Evolutionary conservation across 2,888 invertebrate genomes (phyloP), one percentile per base, ranked within the genome.

Genomic region (Tenthredo scrophulariae): DNA sequence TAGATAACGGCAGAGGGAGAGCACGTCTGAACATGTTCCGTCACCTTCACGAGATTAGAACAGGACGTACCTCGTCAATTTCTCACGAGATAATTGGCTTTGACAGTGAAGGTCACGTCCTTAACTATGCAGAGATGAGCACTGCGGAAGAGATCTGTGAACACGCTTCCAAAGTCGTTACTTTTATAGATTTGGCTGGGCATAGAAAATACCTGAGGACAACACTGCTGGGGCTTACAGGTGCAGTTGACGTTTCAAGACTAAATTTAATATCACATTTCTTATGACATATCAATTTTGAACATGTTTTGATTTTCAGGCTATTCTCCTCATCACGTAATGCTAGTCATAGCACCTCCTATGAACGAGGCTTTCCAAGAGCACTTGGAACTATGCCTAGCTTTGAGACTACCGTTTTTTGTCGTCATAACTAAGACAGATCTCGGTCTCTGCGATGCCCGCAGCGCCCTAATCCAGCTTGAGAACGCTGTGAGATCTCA

Each of bases 61-160:
- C 97, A 22, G 99, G 99, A 0, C 95, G 98, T 87, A 99, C 99
- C 0, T 98, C 98, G 0, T 98, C 98, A 5, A 97, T 99, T 90
- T 98, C 98, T 87, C 98, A 98, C 92, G 99, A 99, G 94, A 98
- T 99, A 88, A 95, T 99, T 7, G 99, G 99, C 10, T 99, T 99
- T 93, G 98, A 98, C 93, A 95, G 90, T 29, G 93, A 96, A 94
- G 98, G 98, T 0, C 96, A 97, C 91, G 96, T 98, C 2, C 96
- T 98, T 15, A 98, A 98, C 94, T 97, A 97, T 89, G 97, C 97
- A 65, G 97, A 98, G 91, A 95, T 98, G 92, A 97, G 97, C 94
- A 98, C 98, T 0, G 97, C 98, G 0, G 98, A 98, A 91, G 97
- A 99, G 88, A 99, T 99, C 85, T 98, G 98, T 88, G 98, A 98